Evolutionary conservation across 30 jellyfish, hydroid and myxozoan species (phyloP), one percentile per base, ranked within the genome.

Genomic region (Aurelia aurita): DNA sequence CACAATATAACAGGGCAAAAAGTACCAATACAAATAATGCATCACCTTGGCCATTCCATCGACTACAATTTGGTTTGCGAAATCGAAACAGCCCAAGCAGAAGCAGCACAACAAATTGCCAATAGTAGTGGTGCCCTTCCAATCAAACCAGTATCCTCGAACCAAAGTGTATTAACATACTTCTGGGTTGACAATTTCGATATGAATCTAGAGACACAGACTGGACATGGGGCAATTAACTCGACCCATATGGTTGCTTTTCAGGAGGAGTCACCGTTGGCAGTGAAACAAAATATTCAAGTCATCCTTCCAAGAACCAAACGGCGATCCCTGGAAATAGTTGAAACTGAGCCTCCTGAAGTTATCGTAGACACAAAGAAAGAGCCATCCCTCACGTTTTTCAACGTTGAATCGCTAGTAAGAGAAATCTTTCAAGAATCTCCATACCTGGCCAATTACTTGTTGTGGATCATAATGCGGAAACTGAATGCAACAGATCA

Each of bases 1-100:
- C 92, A 82, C 82, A 82, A 82, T 46, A 16, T 82, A 44, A 82
- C 89, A 16, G 92, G 89, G 21, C 35, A 7, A 29, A 77, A 59
- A 58, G 43, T 23, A 12, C 67, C 79, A 18, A 25, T 77, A 19
- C 60, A 65, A 44, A 34, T 80, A 9, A 49, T 27, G 14, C 19
- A 73, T 20, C 69, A 66, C 20, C 90, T 80, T 21, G 90, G 90
- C 20, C 90, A 80, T 49, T 49, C 73, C 86, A 62, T 78, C 54
- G 62, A 44, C 64, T 80, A 80, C 39, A 66, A 65, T 21, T 26
- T 26, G 22, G 46, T 47, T 31, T 80, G 90, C 46, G 88, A 80
- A 22, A n/a, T n/a, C n/a, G n/a, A n/a, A n/a, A n/a, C n/a, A n/a
- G n/a, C n/a, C n/a, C n/a, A n/a, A n/a, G n/a, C n/a, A n/a, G n/a